Base-by-base conservation (phyloP, 1,140 invertebrate species). In the Procambarus virginalis region DNA sequence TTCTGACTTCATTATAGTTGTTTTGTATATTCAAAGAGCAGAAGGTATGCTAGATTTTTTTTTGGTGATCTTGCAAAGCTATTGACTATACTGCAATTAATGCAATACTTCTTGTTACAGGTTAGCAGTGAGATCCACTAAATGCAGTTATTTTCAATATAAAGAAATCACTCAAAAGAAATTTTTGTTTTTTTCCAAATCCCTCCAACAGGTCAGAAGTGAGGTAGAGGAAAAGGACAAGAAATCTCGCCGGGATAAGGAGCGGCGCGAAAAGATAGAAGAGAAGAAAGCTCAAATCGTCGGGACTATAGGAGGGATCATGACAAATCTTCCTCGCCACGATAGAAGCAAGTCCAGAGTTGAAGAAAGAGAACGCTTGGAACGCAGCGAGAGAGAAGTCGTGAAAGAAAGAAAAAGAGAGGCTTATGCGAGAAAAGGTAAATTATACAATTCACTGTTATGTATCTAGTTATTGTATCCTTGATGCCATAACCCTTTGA, bases 311-410 rank as follows among this genome's bases (percentile, higher is more conserved):
- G 77, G 77, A 87, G 82, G 77, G 85, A 91, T 46, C 79, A 77
- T 46, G 89, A 86, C 3, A 90, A 90, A 84, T 82, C 60, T 73
- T 46, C 86, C 45, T 78, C 84, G 20, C 22, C 81, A 58, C n/a
- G 76, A 88, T 84, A 87, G 86, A 85, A 94, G 9, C 93, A 92
- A 94, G 73, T 94, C 10, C 93, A 92, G 94, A 76, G 60, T 91
- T 58, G 51, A 78, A 12, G 94, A 93, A 89, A 93, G 92, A 58
- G 93, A 94, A 34, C 94, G 94, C 51, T 88, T 84, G 2, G 92
- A 93, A 20, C 94, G 93, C 91, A 93, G 93, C 93, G 94, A 86
- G 93, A 93, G 55, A 94, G 94, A 20, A 93, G 92, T 92, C 77
- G 86, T 51, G 93, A 93, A 93, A 94, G 92, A 64, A 78, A 48